These are phyloP conservation scores for Nannospalax galili DNA, from an alignment of 2,113 vertebrate species.

Conservation along the genomic window DNA sequence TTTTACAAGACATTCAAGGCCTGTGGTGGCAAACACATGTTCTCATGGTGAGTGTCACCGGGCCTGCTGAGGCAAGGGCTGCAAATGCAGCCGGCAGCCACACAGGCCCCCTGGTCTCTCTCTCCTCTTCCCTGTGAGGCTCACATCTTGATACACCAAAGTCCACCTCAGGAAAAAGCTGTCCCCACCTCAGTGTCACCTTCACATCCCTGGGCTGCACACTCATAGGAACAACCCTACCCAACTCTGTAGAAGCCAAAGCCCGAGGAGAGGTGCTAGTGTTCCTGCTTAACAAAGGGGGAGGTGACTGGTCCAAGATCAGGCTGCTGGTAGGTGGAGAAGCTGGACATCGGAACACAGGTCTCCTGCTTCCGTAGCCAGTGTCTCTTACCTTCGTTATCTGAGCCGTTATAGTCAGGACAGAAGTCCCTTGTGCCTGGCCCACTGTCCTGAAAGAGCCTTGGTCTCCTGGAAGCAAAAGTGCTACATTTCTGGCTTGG, in stretches of 20 bases:
- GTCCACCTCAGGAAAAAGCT: neutral
- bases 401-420: neutral
- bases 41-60: neutral
- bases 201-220: neutral
- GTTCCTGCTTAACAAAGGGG: neutral
- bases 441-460: neutral
- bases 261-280: neutral
- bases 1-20: constrained; percentile 72
- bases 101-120: neutral
- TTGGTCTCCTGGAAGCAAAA: neutral
- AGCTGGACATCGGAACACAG: neutral
- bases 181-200: neutral
- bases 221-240: neutral
- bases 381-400: rapidly evolving
- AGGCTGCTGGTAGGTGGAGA: neutral
- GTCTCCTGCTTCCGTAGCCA: neutral
- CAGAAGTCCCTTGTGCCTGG: neutral
- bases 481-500: neutral
- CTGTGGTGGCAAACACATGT: constrained; percentile 74
- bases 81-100: neutral
- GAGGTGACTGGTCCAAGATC: neutral
- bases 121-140: neutral
- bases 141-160: neutral
- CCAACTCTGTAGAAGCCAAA: neutral
- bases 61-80: constrained; percentile 6